These are phyloP conservation scores for Lasioglossum albipes DNA, from an alignment of 1,140 invertebrate species.

Conservation along the genomic window DNA sequence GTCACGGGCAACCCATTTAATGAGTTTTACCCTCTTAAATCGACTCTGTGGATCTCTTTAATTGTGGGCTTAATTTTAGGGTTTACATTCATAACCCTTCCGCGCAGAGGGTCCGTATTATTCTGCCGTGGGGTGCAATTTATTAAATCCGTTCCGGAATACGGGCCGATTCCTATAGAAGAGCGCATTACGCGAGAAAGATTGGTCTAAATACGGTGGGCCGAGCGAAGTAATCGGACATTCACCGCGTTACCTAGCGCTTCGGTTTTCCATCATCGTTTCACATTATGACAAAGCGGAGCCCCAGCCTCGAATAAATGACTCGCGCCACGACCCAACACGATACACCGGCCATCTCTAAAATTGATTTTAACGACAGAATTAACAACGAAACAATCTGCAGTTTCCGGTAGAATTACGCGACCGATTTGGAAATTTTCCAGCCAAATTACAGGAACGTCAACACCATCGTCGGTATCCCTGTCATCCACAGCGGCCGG, in stretches of 20 bases:
- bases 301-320: slow-evolving; percentile 6
- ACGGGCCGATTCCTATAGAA: slow-evolving; percentile 20
- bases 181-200: background rate
- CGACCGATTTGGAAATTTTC: slow-evolving; percentile 61
- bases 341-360: background rate
- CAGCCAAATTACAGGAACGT: slow-evolving; percentile 64
- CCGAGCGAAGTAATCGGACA: background rate
- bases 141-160: slow-evolving; percentile 45
- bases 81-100: slow-evolving; percentile 73
- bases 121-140: slow-evolving; percentile 46
- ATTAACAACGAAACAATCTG: slow-evolving; percentile 48
- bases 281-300: background rate
- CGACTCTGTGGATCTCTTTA: slow-evolving; percentile 61
- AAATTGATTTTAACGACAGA: slow-evolving; percentile 36
- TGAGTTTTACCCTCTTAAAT: slow-evolving; percentile 42
- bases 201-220: background rate
- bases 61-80: slow-evolving; percentile 68
- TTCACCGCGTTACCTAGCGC: background rate
- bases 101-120: slow-evolving; percentile 56
- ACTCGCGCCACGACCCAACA: background rate
- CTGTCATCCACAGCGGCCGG: slow-evolving; percentile 60
- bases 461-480: slow-evolving; percentile 59
- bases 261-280: background rate
- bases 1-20: slow-evolving; percentile 13
- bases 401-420: slow-evolving; percentile 53